phyloP scores from a whole-genome alignment of 1,140 invertebrate genomes.

The Zaprionus nigranus region DNA sequence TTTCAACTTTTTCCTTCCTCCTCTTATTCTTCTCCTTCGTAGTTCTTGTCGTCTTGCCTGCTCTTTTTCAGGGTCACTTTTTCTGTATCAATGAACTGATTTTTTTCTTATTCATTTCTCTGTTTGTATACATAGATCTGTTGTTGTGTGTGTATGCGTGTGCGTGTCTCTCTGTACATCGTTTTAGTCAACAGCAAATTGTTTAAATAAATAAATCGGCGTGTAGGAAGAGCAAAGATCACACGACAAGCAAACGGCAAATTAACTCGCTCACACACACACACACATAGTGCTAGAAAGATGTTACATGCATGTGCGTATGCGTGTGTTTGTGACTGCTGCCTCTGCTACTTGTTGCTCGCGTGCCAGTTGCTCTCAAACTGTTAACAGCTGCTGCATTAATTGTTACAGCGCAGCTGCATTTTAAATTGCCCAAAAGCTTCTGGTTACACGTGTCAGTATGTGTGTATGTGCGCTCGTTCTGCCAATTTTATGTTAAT shows the following conservation, averaged over 20 bases:
- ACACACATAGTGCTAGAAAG: background rate
- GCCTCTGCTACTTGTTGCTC: background rate
- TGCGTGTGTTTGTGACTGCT: slow-evolving; percentile 1
- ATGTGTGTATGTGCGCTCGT: background rate
- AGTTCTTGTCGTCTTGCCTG: slow-evolving; percentile 33
- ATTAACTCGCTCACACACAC: slow-evolving; percentile 41
- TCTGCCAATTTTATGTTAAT: slow-evolving; percentile 4
- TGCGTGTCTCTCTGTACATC: slow-evolving; percentile 31
- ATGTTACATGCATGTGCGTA: background rate
- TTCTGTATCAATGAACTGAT: slow-evolving; percentile 65
- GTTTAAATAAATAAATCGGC: slow-evolving; percentile 78
- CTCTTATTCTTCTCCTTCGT: slow-evolving; percentile 15
- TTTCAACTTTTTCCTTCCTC: background rate
- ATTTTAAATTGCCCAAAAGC: background rate
- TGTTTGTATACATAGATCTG: slow-evolving; percentile 3
- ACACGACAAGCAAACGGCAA: slow-evolving; percentile 45
- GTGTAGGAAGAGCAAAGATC: slow-evolving; percentile 51
- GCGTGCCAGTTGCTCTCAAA: slow-evolving; percentile 23
- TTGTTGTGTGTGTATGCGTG: slow-evolving; percentile 21
- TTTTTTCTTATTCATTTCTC: slow-evolving; percentile 40
- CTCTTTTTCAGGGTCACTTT: slow-evolving; percentile 65
- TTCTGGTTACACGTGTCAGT: background rate
- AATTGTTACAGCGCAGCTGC: slow-evolving; percentile 15
- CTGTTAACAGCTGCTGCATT: slow-evolving; percentile 19
- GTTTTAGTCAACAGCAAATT: slow-evolving; percentile 70